A percentile compares a stretch with the other conserved stretches of the same genome.
Evolutionary conservation across 2,888 invertebrate genomes (phyloP).

Genomic region (Frankliniella fusca): DNA sequence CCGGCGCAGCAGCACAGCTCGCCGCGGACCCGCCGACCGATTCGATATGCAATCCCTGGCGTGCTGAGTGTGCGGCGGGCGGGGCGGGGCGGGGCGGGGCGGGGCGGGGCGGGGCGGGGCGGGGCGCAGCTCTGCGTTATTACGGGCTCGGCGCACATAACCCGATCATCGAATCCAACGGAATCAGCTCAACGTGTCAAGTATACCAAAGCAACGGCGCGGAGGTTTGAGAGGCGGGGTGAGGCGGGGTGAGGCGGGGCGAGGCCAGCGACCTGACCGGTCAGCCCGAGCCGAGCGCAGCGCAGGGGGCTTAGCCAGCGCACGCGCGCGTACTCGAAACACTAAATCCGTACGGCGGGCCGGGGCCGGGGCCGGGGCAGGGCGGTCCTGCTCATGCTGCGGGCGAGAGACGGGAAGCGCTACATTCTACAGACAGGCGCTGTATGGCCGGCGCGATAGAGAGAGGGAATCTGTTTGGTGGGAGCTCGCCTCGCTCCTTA

Average conservation of each 20-base stretch:
- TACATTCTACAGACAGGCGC: neutral
- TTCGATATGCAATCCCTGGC: too few relatives aligned
- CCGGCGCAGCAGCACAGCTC: too few relatives aligned
- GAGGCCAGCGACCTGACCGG: neutral
- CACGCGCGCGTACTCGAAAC: too few relatives aligned
- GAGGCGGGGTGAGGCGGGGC: neutral
- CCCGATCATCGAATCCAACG: conserved; percentile 24
- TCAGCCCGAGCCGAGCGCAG: too few relatives aligned
- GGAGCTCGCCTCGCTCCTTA: too few relatives aligned
- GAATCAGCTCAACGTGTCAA: conserved; percentile 16
- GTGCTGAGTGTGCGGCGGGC: too few relatives aligned
- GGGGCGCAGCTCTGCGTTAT: conserved; percentile 1
- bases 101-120: neutral
- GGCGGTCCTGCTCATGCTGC: too few relatives aligned
- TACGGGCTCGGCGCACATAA: neutral
- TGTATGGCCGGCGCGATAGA: neutral
- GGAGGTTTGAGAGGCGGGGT: neutral
- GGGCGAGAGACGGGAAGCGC: neutral
- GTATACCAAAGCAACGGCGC: conserved; percentile 3
- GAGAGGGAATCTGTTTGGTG: neutral
- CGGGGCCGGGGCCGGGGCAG: too few relatives aligned
- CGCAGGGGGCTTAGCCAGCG: too few relatives aligned
- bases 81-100: neutral
- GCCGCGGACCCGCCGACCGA: too few relatives aligned
- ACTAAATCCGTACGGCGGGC: too few relatives aligned